Percentiles rank a stretch among this genome's conserved stretches.
Conservation (phyloP, 92 coral and sea anemone genomes). For the Plumapathes pennacea region DNA sequence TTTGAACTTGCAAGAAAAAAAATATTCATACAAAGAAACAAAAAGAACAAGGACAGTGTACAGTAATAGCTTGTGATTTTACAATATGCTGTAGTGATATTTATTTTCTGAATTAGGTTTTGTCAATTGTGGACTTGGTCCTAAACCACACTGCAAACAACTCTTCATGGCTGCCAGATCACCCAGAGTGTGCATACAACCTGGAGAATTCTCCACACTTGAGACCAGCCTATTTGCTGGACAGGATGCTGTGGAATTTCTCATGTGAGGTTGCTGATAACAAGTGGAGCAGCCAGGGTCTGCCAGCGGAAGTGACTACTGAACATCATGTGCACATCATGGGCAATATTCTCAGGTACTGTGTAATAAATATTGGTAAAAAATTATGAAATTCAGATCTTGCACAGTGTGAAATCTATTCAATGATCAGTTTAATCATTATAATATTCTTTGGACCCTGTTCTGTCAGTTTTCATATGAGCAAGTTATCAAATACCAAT, state of each 20-base stretch:
- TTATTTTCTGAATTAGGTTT: too few relatives aligned
- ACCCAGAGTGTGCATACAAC: constrained; percentile 94
- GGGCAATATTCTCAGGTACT: constrained; percentile 75
- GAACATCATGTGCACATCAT: constrained; percentile 76
- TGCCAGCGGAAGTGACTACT: constrained; percentile 70
- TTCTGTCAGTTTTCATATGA: too few relatives aligned
- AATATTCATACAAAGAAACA: too few relatives aligned
- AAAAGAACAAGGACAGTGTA: too few relatives aligned
- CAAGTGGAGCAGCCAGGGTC: constrained; percentile 61
- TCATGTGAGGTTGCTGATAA: constrained; percentile 90
- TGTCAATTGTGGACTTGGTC: constrained; percentile 88
- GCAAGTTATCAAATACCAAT: too few relatives aligned
- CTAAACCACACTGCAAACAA: constrained; percentile 91
- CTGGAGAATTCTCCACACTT: constrained; percentile 88
- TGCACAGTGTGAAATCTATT: not conserved
- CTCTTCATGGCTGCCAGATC: constrained; percentile 84
- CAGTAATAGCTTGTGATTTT: too few relatives aligned
- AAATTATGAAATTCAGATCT: not conserved
- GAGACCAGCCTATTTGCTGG: constrained; percentile 85
- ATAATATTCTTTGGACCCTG: too few relatives aligned
- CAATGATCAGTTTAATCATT: too few relatives aligned
- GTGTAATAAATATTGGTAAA: not conserved
- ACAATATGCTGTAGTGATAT: too few relatives aligned
- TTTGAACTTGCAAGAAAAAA: too few relatives aligned
- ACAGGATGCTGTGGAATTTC: constrained; percentile 86